Percentiles rank a stretch among this genome's conserved stretches.
Conservation (phyloP, 2,797 vertebrate genomes). For the Bradypus variegatus region DNA sequence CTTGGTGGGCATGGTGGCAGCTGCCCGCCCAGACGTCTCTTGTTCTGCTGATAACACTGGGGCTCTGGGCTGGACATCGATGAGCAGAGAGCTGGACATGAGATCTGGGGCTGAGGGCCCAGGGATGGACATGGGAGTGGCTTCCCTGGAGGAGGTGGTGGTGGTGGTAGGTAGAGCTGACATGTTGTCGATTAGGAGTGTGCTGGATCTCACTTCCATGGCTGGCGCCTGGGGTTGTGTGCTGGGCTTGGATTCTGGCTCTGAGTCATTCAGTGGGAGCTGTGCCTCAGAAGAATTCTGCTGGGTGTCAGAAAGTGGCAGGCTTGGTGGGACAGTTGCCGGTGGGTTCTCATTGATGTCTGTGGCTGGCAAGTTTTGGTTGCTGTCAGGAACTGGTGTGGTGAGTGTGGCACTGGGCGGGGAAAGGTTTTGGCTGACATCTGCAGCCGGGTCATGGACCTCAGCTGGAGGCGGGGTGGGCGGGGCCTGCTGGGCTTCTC, state of each 20-base stretch:
- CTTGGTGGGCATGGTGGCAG: conserved; percentile 70
- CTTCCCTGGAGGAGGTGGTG: conserved; percentile 49
- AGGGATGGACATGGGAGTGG: neutral
- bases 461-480: conserved; percentile 29
- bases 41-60: neutral
- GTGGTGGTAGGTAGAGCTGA: neutral
- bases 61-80: conserved; percentile 29
- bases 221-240: neutral
- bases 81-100: conserved; percentile 50
- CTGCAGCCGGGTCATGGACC: neutral
- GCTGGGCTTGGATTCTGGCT: conserved; percentile 15
- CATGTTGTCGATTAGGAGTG: conserved; percentile 26
- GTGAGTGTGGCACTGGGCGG: neutral
- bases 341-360: conserved; percentile 58
- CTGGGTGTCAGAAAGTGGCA: neutral
- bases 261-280: neutral
- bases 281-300: conserved; percentile 46
- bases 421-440: conserved; percentile 58
- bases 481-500: conserved; percentile 11
- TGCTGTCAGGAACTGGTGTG: conserved; percentile 1
- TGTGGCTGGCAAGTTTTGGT: neutral
- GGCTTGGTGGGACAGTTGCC: neutral
- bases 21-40: neutral
- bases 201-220: conserved; percentile 18
- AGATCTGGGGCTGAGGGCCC: conserved; percentile 9